These are phyloP conservation scores for Trinectes maculatus DNA, from an alignment of 2,113 vertebrate species.

Conservation along the genomic window DNA sequence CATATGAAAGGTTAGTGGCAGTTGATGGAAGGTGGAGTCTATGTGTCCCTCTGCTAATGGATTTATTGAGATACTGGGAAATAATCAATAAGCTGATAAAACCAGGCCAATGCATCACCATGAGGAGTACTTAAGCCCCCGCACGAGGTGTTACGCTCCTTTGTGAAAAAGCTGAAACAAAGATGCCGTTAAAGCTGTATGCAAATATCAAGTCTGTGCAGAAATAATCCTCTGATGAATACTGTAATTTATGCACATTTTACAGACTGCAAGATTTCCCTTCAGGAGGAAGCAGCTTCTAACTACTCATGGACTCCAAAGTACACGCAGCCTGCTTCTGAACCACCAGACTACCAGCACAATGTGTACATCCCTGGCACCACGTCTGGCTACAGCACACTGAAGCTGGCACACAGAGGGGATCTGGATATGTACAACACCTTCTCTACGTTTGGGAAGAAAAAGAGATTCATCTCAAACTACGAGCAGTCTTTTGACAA, in stretches of 20 bases:
- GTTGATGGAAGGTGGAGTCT: not conserved
- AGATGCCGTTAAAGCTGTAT: constrained; percentile 47
- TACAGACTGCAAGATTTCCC: constrained; percentile 84
- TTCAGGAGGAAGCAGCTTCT: constrained; percentile 64
- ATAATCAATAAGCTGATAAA: constrained; percentile 54
- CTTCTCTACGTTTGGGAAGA: constrained; percentile 93
- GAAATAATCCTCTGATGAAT: constrained; percentile 46
- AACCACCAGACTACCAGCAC: constrained; percentile 87
- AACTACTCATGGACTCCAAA: constrained; percentile 84
- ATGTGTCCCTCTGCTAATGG: constrained; percentile 13
- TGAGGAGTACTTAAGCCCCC: constrained; percentile 50
- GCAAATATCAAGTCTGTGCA: constrained; percentile 46
- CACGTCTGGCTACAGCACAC: constrained; percentile 79
- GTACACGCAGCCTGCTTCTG: constrained; percentile 76
- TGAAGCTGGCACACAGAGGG: constrained; percentile 79
- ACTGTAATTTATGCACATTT: constrained; percentile 49
- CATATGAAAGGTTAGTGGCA: constrained; percentile 71
- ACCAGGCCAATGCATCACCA: constrained; percentile 46
- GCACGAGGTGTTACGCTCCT: constrained; percentile 25
- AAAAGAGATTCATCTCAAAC: constrained; percentile 84
- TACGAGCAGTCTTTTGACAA: constrained; percentile 77
- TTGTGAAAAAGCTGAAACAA: constrained; percentile 26
- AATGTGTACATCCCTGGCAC: constrained; percentile 90
- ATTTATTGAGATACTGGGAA: constrained; percentile 42
- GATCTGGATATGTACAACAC: constrained; percentile 86